phyloP scores from a whole-genome alignment of 2,797 vertebrate genomes.

The Peromyscus attwateri region DNA sequence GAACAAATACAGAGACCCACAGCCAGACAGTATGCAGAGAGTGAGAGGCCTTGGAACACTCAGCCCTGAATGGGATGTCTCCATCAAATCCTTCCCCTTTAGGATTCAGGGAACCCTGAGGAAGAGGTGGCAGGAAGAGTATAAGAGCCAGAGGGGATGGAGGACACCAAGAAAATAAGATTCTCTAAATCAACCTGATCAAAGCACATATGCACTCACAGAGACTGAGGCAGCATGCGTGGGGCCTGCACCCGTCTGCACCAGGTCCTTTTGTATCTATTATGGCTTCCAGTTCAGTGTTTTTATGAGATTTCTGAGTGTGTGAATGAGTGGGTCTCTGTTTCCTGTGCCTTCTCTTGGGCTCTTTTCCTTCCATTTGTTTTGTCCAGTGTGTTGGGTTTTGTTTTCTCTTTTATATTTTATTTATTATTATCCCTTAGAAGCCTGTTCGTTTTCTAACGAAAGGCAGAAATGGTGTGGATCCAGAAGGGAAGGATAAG shows the following conservation, averaged over 20 bases:
- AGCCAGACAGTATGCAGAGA: not conserved
- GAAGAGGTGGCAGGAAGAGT: not conserved
- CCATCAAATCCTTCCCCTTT: not conserved
- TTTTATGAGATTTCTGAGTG: not conserved
- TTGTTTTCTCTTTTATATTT: not conserved
- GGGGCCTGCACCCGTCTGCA: not conserved
- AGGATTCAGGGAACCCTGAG: not conserved
- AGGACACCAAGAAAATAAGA: not conserved
- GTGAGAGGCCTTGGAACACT: not conserved
- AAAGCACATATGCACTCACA: not conserved
- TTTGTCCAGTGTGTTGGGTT: not conserved
- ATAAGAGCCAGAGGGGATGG: not conserved
- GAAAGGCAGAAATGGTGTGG: not conserved
- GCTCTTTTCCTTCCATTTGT: not conserved
- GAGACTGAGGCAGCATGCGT: not conserved
- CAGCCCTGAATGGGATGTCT: not conserved
- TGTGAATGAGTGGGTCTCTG: too few species aligned
- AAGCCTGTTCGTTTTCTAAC: not conserved
- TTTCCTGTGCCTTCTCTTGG: not conserved
- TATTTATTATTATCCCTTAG: not conserved
- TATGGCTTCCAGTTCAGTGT: not conserved
- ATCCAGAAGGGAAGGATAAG: not conserved
- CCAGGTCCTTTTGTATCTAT: not conserved
- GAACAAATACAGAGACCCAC: not conserved
- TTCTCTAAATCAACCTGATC: not conserved